Base-by-base conservation (phyloP, 2,113 vertebrate genomes). In the Clarias batrachus region DNA sequence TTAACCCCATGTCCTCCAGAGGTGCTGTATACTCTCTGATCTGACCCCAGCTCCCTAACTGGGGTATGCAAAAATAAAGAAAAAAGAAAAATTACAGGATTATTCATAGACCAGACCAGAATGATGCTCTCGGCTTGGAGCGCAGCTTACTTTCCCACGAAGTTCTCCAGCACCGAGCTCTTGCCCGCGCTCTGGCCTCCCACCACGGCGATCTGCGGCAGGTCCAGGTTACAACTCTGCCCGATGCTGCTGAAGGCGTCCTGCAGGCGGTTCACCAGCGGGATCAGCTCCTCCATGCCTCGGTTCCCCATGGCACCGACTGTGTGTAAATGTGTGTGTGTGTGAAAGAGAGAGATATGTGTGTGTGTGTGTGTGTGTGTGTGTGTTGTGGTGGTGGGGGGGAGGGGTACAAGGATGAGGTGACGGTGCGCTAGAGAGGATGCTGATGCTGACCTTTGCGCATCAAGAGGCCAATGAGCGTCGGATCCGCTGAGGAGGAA, bases 201-300 rank as follows among this genome's bases (percentile, higher is more conserved):
- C 88, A 97, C 96, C 92, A 97, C 96, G 0, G 97, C 96, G 88
- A 97, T 97, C 92, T 97, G 96, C 80, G 97, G 97, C 92, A 97
- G 94, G 93, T 97, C 96, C 84, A 97, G 94, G 91, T 97, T 94
- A 93, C 96, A 98, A 93, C 91, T 96, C 94, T 97, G 97, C 12
- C 97, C 97, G 87, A 98, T 95, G 87, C 95, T 95, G 89, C 96
- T 96, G 95, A 98, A 98, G 77, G 97, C 97, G 86, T 98, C 97
- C 95, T 98, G 97, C 91, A 98, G 96, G 87, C 92, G 95, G 95
- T 98, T 97, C 90, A 97, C 97, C 93, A 98, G 93, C 54, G 97
- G 97, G 93, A 97, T 97, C 85, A 98, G 93, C 1, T 97, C 97
- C 93, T 98, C 97, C 97, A 98, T 97, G 93, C 96, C 96, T 83